Evolutionary conservation across 2,797 vertebrate species (phyloP).

Genomic region (Taenioides sp.): DNA sequence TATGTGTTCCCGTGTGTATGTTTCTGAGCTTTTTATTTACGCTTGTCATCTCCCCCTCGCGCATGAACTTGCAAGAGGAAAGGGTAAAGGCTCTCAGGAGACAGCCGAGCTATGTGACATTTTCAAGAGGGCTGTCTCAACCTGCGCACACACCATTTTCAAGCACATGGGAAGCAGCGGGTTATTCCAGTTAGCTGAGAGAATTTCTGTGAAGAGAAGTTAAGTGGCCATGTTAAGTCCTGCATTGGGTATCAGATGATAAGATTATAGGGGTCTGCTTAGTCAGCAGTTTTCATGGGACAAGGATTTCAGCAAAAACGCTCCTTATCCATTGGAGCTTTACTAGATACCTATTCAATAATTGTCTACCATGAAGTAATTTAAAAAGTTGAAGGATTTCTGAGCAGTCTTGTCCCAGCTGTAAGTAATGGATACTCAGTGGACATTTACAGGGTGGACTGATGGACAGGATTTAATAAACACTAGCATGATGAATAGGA

Average conservation of each 20-base stretch:
- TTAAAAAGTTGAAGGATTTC: constrained; percentile 21
- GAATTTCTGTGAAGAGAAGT: constrained; percentile 57
- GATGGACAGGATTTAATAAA: constrained; percentile 68
- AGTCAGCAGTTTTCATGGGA: constrained; percentile 46
- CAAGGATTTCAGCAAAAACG: constrained; percentile 25
- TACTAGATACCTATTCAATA: constrained; percentile 31
- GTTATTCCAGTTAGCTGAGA: constrained; percentile 55
- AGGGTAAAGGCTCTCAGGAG: constrained; percentile 70
- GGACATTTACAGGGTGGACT: constrained; percentile 59
- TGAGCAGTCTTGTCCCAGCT: constrained; percentile 20
- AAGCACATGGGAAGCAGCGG: constrained; percentile 35
- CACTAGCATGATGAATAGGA: constrained; percentile 74
- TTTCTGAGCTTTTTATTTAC: constrained; percentile 57
- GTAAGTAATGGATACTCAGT: constrained; percentile 60
- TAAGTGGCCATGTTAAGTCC: constrained; percentile 61
- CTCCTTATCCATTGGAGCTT: constrained; percentile 35
- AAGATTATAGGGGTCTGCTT: constrained; percentile 49
- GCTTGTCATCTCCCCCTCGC: constrained; percentile 50
- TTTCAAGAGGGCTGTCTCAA: constrained; percentile 63
- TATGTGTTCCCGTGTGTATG: constrained; percentile 20
- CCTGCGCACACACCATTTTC: constrained; percentile 28
- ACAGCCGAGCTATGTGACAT: constrained; percentile 71
- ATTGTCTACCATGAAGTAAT: constrained; percentile 35
- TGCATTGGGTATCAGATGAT: constrained; percentile 64
- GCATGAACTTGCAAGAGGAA: constrained; percentile 66